Percentiles rank a stretch among this genome's conserved stretches.
phyloP scores from a whole-genome alignment of 1,140 invertebrate genomes.

The Copidosoma floridanum region DNA sequence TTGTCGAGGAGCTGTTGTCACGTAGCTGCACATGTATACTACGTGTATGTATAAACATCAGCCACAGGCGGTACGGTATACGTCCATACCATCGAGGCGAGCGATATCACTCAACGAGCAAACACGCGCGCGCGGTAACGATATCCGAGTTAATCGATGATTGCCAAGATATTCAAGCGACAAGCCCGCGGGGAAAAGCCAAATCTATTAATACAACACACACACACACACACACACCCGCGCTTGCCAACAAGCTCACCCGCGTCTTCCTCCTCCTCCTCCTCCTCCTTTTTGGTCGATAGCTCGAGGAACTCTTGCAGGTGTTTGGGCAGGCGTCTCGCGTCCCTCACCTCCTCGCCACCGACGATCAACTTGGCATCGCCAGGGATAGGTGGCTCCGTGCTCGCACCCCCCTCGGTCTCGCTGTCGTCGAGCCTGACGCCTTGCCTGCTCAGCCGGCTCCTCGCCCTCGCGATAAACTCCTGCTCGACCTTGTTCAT shows the following conservation, averaged over 20 bases:
- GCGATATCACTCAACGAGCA: no score
- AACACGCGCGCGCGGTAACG: no score
- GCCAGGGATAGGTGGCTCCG: constrained; percentile 32
- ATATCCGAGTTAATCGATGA: no score
- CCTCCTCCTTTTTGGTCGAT: constrained; percentile 50
- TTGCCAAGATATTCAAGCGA: no score
- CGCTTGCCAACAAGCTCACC: constrained; percentile 27
- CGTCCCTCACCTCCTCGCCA: constrained; percentile 61
- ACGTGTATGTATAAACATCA: no score
- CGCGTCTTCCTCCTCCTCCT: constrained; percentile 57
- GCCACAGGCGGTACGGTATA: no score
- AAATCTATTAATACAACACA: no score
- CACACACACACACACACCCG: constrained; percentile 10
- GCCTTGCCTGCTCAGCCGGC: constrained; percentile 61
- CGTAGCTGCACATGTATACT: no score
- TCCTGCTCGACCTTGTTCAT: constrained; percentile 67
- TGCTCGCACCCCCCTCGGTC: constrained; percentile 48
- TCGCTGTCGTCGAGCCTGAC: constrained; percentile 59
- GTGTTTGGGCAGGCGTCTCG: constrained; percentile 68
- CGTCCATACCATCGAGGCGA: no score
- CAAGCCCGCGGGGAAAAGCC: no score
- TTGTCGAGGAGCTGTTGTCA: no score
- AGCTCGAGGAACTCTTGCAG: constrained; percentile 66
- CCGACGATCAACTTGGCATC: constrained; percentile 61
- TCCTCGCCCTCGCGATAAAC: constrained; percentile 69